Evolutionary conservation across 2,888 invertebrate genomes (phyloP).

Genomic region (Chrysotoxum bicinctum): DNA sequence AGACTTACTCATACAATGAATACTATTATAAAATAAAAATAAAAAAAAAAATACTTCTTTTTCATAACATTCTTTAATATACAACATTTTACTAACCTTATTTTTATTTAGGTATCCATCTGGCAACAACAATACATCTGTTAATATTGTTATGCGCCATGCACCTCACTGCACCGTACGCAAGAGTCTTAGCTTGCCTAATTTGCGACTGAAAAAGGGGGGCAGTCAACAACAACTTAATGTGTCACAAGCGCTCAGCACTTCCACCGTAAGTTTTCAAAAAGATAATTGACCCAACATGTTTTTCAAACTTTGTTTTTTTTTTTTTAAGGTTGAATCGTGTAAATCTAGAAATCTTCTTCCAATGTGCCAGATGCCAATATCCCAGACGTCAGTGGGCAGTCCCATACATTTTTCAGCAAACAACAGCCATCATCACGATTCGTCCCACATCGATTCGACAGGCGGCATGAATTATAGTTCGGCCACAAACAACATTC

Average conservation of each 20-base stretch:
- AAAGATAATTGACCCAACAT: neutral
- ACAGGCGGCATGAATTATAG: conserved; percentile 76
- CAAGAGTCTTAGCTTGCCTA: conserved; percentile 91
- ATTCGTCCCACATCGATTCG: conserved; percentile 60
- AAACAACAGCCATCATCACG: conserved; percentile 67
- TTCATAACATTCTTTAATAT: neutral
- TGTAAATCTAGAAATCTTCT: conserved; percentile 79
- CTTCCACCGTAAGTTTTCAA: conserved; percentile 85
- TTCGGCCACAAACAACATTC: conserved; percentile 75
- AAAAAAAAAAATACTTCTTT: neutral
- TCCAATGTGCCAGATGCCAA: conserved; percentile 82
- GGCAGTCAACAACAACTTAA: conserved; percentile 76
- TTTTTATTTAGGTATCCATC: conserved; percentile 86
- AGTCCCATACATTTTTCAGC: conserved; percentile 76
- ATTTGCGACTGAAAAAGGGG: conserved; percentile 82
- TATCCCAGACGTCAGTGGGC: conserved; percentile 73
- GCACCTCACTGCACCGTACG: conserved; percentile 83
- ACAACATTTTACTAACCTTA: neutral
- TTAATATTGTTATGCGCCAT: conserved; percentile 84
- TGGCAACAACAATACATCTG: conserved; percentile 86
- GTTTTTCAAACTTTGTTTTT: neutral
- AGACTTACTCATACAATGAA: neutral
- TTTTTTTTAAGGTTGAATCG: conserved; percentile 75
- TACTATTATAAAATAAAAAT: neutral
- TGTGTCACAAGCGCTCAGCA: conserved; percentile 85